Evolutionary conservation across 2,113 vertebrate species (phyloP).

Genomic region (Ellobius talpinus): DNA sequence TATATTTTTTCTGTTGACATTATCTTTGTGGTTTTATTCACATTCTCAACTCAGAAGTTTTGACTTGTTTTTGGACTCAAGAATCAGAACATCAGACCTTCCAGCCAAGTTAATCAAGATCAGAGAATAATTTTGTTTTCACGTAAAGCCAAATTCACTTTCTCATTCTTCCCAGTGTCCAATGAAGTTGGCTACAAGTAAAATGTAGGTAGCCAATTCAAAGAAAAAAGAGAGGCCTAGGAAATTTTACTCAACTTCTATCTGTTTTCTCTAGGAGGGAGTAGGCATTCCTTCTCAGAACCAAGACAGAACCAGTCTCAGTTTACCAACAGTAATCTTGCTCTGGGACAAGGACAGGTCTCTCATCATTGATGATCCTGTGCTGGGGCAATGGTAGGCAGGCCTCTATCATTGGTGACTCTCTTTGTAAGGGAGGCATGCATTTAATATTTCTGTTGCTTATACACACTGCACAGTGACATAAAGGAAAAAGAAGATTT

Average conservation of each 20-base stretch:
- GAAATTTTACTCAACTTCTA: not conserved
- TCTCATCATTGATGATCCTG: not conserved
- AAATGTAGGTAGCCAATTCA: not conserved
- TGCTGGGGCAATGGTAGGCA: not conserved
- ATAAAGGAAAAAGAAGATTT: not conserved
- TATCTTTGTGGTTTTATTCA: not conserved
- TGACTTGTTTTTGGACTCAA: not conserved
- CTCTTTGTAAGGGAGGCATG: not conserved
- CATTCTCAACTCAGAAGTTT: not conserved
- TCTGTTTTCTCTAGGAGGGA: rapidly evolving
- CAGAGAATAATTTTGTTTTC: slow-evolving; percentile 39
- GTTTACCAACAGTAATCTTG: no score
- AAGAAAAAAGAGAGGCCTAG: not conserved
- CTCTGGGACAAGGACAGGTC: not conserved
- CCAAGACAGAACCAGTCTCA: not conserved
- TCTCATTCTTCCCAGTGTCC: not conserved
- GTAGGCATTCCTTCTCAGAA: not conserved
- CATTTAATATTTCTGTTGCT: not conserved
- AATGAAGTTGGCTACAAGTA: not conserved
- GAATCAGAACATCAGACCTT: not conserved
- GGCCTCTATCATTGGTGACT: not conserved
- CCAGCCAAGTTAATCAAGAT: slow-evolving; percentile 3
- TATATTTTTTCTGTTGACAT: not conserved
- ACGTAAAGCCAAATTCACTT: slow-evolving; percentile 34
- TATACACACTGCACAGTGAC: not conserved